Evolutionary conservation across 37 sponge, comb jelly and placozoan species (phyloP).

Genomic region (Theonella swinhoei): DNA sequence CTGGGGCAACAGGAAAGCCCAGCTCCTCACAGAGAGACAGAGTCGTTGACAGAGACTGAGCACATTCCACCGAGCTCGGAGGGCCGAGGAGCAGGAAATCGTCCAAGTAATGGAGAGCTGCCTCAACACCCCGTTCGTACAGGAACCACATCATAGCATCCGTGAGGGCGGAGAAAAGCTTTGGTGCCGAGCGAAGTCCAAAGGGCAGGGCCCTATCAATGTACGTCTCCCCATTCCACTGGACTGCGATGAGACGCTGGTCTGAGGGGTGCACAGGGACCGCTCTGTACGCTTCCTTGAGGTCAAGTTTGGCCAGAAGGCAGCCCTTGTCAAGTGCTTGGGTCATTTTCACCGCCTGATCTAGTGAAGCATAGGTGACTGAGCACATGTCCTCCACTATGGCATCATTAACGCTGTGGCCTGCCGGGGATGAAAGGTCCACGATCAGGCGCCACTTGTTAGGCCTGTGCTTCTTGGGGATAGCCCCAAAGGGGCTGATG

Average conservation of each 20-base stretch:
- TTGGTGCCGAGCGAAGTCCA: no score
- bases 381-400: neutral
- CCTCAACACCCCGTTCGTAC: conserved; percentile 1
- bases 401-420: conserved; percentile 2
- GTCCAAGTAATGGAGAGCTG: conserved; percentile 28
- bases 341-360: neutral
- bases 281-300: no score
- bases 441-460: conserved; percentile 14
- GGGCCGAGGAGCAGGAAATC: conserved; percentile 24
- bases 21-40: neutral
- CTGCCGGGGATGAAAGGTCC: neutral
- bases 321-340: conserved; percentile 10
- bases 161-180: conserved; percentile 27
- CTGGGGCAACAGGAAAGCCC: conserved; percentile 36
- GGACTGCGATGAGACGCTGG: no score
- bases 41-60: neutral
- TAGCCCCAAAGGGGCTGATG: conserved; percentile 1
- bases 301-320: no score
- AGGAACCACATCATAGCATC: no score
- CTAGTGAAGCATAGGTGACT: neutral
- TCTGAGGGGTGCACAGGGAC: no score
- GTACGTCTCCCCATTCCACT: no score
- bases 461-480: no score
- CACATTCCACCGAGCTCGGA: neutral
- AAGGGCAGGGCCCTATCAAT: no score